Base-by-base conservation (phyloP, 2,113 vertebrate species). In the Recurvirostra avosetta region DNA sequence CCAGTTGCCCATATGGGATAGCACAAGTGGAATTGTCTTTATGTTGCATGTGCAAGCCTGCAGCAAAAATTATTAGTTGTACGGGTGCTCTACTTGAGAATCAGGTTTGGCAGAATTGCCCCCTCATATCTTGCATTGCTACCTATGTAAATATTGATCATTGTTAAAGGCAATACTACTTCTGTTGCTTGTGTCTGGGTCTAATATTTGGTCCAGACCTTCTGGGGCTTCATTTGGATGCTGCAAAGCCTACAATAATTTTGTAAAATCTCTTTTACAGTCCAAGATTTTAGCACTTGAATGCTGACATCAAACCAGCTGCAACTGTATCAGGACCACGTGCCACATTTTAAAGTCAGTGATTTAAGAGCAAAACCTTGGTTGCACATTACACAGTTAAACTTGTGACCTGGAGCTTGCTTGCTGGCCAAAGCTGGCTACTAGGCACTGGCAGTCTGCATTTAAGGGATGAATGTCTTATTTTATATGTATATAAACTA, bases 311-410 rank as follows among this genome's bases (percentile, higher is more conserved):
- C 9, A 27, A 61, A 68, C 45, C 7, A 65, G 16, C 32, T 71
- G 23, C 59, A 43, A 22, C 30, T 81, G 12, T 29, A 0, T 77
- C 14, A 18, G 50, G 61, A 26, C 75, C 0, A 0, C 7, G 21
- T 74, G 62, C 58, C 11, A 1, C 0, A 0, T 34, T 83, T 72
- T 63, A 27, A 71, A 74, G 66, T 76, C 43, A n/a, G 40, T 82
- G 50, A 63, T 49, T 58, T 66, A 38, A 74, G 76, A 76, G 76
- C 19, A 79, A 53, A 41, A 30, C 6, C 34, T 59, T 26, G 15
- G 23, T 20, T 92, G 38, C 78, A 72, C 34, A 17, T 72, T 38
- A 50, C 7, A 59, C 40, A 30, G 45, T 61, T 88, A 36, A 32
- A 88, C 45, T 72, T 61, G 59, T 77, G 38, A 29, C 52, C 18